Evolutionary conservation across 2,888 invertebrate species (phyloP), one percentile per base, ranked within the genome.

Genomic region (Schizotus pectinicornis): DNA sequence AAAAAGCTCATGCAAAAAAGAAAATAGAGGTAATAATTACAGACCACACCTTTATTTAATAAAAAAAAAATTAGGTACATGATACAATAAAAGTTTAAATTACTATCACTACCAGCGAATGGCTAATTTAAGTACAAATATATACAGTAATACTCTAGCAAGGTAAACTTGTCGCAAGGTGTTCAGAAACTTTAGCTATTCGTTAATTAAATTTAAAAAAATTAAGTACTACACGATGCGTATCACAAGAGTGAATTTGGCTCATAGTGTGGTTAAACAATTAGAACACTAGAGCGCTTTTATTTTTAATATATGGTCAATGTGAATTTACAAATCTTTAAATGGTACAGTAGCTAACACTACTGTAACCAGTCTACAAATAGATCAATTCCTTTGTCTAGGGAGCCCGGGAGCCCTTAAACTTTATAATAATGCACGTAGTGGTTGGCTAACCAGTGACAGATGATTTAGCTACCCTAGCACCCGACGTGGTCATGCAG

Each of bases 31-130:
- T 31, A 31, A 30, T 53, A 62, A 50, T 60, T 64, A 50, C 63
- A 73, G 63, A 74, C 72, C 73, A 72, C 71, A 70, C 74, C 71
- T 57, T 57, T 57, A 57, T 57, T 74, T 73, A 69, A 73, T 73
- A 68, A 66, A 64, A 62, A 69, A 68, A 66, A 69, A 64, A 61
- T 55, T 59, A 65, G 54, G 60, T 67, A 66, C 63, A 59, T 54
- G 59, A 48, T 51, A 43, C 56, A 38, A 55, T 41, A 49, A 56
- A 49, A 50, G 41, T 48, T 46, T 52, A 47, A 53, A 64, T 62
- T 43, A 61, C 49, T 64, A 63, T 46, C 52, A n/a, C 12, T 56
- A 30, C 22, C 22, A 5, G 22, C 56, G 59, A 54, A 58, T 36
- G 48, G 34, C 43, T 53, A 60, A 58, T 42, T 30, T 46, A 51